Evolutionary conservation across 2,888 invertebrate genomes (phyloP).

Genomic region (Sepioteuthis lessoniana): DNA sequence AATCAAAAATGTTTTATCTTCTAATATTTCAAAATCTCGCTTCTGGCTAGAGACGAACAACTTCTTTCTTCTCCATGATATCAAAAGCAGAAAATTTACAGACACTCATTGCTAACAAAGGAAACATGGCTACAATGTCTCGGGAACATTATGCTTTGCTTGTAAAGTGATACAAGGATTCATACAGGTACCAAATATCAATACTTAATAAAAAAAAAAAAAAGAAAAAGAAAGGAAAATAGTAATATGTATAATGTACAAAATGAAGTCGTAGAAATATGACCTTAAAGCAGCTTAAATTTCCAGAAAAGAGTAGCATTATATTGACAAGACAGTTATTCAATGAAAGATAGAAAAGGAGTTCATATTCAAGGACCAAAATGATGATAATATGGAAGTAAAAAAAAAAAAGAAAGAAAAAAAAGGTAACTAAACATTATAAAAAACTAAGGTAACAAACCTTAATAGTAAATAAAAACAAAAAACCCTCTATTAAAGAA

Average conservation of each 20-base stretch:
- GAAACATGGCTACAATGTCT: not conserved
- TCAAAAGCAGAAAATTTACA: not conserved
- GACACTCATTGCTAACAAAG: not conserved
- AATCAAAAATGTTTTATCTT: not conserved
- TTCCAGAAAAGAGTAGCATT: not conserved
- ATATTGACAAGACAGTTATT: not conserved
- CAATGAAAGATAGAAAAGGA: not conserved
- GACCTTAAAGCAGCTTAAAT: not conserved
- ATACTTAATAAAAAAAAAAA: not conserved
- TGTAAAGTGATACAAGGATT: not conserved
- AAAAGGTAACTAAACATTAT: not conserved
- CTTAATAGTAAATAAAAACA: no score
- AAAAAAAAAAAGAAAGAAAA: no score
- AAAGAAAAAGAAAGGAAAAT: no score
- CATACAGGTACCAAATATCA: not conserved
- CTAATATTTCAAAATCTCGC: not conserved
- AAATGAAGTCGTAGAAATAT: not conserved
- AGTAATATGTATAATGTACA: not conserved
- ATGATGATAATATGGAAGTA: not conserved
- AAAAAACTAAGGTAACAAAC: not conserved
- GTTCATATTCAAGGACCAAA: constrained; percentile 19
- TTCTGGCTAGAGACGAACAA: not conserved
- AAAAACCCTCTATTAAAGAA: no score
- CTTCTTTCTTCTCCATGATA: not conserved
- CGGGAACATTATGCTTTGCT: not conserved